phyloP scores from a whole-genome alignment of 2,113 vertebrate genomes.

The Scytalopus superciliaris region DNA sequence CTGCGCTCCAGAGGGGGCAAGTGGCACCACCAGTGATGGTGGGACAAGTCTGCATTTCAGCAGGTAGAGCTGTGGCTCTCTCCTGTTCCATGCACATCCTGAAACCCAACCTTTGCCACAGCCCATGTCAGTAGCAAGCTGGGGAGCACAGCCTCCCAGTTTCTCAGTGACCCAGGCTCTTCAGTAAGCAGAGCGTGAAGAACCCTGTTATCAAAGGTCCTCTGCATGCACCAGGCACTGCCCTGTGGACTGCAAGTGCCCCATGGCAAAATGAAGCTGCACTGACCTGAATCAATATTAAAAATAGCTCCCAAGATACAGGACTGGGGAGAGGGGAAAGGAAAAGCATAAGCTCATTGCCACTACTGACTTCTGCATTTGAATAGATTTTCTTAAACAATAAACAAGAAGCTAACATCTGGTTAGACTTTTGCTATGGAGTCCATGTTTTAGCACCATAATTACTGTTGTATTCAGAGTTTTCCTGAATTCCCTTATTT shows the following conservation, averaged over 20 bases:
- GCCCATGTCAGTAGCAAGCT: rapidly evolving
- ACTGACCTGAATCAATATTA: not conserved
- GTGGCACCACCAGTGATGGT: too few species aligned
- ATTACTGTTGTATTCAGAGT: not conserved
- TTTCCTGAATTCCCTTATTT: not conserved
- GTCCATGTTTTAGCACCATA: not conserved
- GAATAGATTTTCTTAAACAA: not conserved
- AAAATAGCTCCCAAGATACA: not conserved
- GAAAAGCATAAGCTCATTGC: not conserved
- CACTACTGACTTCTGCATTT: not conserved
- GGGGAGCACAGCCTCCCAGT: not conserved
- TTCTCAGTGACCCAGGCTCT: not conserved
- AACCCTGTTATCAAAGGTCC: not conserved
- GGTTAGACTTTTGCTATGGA: not conserved
- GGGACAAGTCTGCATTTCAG: not conserved
- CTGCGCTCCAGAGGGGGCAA: not conserved
- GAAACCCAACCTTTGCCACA: not conserved
- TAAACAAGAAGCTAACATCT: not conserved
- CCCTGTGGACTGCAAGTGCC: not conserved
- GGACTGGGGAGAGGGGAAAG: not conserved
- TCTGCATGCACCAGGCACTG: not conserved
- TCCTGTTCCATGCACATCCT: rapidly evolving
- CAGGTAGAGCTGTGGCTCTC: rapidly evolving
- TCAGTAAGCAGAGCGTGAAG: not conserved
- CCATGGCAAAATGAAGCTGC: not conserved